These are phyloP conservation scores for Atherinomorus stipes DNA, from an alignment of 2,113 vertebrate species.

Conservation along the genomic window DNA sequence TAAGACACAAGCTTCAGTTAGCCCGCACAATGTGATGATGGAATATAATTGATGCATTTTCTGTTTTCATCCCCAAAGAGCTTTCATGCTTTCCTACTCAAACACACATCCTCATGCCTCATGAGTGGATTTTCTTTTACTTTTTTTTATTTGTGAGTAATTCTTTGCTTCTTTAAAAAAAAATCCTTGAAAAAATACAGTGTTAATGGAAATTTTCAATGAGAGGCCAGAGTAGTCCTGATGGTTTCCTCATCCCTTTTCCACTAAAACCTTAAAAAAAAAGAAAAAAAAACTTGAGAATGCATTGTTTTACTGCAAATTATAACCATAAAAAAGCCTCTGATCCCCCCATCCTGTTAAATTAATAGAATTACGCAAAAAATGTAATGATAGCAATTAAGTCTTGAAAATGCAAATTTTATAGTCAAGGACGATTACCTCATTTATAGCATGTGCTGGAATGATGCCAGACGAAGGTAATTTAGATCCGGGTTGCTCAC, in stretches of 20 bases:
- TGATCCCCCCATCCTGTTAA: conserved; percentile 99
- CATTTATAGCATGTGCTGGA: conserved; percentile 99
- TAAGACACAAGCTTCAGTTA: conserved; percentile 83
- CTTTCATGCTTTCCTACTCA: conserved; percentile 48
- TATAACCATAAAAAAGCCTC: conserved; percentile 95
- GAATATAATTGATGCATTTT: conserved; percentile 63
- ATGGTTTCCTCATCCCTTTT: conserved; percentile 57
- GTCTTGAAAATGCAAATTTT: conserved; percentile 99
- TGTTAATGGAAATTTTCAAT: conserved; percentile 63
- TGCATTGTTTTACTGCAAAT: conserved; percentile 99
- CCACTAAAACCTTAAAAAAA: conserved; percentile 8
- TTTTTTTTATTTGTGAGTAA: conserved; percentile 1
- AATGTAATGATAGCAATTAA: conserved; percentile 99
- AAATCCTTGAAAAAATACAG: conserved; percentile 47
- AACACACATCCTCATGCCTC: conserved; percentile 33
- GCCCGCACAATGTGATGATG: conserved; percentile 74
- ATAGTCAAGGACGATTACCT: conserved; percentile 99
- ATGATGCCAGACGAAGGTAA: conserved; percentile 99
- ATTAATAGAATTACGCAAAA: conserved; percentile 99
- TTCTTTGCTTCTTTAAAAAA: conserved; percentile 33
- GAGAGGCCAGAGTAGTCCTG: conserved; percentile 68
- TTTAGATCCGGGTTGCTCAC: conserved; percentile 96
- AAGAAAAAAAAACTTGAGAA: too few species aligned
- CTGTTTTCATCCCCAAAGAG: conserved; percentile 51
- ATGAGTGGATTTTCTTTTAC: conserved; percentile 30